Conservation (phyloP, 2,113 vertebrate species). For the Engraulis encrasicolus region DNA sequence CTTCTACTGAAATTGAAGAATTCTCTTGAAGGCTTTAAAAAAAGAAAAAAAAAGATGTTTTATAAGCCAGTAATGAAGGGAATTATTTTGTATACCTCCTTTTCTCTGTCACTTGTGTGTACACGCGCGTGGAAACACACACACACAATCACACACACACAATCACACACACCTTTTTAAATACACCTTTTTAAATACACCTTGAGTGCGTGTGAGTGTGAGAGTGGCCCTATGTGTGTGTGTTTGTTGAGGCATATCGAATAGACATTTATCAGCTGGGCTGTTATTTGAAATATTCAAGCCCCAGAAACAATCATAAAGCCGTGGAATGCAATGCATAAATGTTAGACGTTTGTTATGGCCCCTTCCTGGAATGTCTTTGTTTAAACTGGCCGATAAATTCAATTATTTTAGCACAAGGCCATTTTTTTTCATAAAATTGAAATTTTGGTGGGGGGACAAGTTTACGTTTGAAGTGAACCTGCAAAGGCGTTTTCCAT, state of each 20-base stretch:
- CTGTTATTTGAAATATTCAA: conserved; percentile 6
- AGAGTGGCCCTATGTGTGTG: not conserved
- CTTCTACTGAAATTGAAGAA: not conserved
- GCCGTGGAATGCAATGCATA: not conserved
- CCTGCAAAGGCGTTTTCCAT: not conserved
- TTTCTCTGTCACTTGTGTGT: not conserved
- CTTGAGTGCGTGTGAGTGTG: too few species aligned
- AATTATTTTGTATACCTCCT: not conserved
- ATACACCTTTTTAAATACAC: too few species aligned
- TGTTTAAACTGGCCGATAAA: conserved; percentile 20
- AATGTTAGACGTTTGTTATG: conserved; percentile 17
- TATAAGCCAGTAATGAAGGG: not conserved
- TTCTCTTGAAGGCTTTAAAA: not conserved
- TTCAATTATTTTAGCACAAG: conserved; percentile 15
- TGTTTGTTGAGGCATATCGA: not conserved
- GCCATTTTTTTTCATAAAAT: conserved; percentile 16
- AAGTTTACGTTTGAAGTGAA: conserved; percentile 7
- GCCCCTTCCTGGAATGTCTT: conserved; percentile 11
- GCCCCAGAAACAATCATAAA: not conserved
- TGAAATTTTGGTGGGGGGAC: not conserved
- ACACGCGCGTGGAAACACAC: not conserved
- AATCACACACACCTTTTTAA: too few species aligned
- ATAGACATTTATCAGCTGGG: not conserved
- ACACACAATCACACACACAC: too few species aligned
- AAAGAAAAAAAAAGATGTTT: too few species aligned